Evolutionary conservation across 2,797 vertebrate species (phyloP).

Genomic region (Antrozous pallidus): DNA sequence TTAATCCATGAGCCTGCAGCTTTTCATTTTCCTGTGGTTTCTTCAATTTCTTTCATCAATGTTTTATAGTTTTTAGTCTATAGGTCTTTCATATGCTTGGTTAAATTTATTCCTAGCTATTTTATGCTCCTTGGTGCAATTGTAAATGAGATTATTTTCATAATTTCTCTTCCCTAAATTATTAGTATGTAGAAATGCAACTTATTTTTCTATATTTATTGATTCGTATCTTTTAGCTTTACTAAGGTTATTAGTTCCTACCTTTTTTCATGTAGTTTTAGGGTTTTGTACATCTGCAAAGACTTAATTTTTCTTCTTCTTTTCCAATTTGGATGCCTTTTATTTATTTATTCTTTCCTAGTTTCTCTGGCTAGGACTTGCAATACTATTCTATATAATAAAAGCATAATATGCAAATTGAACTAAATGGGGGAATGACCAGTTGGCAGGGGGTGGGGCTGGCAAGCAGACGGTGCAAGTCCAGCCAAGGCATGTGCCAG

Average conservation of each 20-base stretch:
- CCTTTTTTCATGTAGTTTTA: neutral
- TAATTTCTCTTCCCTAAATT: neutral
- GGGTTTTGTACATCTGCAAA: neutral
- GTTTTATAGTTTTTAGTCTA: neutral
- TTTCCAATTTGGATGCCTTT: neutral
- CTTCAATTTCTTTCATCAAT: neutral
- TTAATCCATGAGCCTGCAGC: neutral
- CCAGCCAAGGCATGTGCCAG: too few relatives aligned
- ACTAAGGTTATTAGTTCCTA: neutral
- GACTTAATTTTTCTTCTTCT: neutral
- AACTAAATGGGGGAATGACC: too few relatives aligned
- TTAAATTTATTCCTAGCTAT: constrained; percentile 22
- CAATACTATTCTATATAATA: neutral
- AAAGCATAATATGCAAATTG: too few relatives aligned
- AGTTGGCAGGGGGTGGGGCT: too few relatives aligned
- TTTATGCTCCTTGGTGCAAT: neutral
- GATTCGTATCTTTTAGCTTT: neutral
- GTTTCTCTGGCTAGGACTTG: neutral
- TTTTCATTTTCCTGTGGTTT: neutral
- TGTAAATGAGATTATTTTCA: neutral
- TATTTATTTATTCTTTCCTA: neutral
- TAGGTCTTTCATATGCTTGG: neutral
- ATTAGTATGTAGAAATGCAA: neutral
- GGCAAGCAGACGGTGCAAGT: too few relatives aligned
- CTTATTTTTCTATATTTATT: neutral